phyloP scores from a whole-genome alignment of 1,140 invertebrate species.

The Heliconius melpomene region DNA sequence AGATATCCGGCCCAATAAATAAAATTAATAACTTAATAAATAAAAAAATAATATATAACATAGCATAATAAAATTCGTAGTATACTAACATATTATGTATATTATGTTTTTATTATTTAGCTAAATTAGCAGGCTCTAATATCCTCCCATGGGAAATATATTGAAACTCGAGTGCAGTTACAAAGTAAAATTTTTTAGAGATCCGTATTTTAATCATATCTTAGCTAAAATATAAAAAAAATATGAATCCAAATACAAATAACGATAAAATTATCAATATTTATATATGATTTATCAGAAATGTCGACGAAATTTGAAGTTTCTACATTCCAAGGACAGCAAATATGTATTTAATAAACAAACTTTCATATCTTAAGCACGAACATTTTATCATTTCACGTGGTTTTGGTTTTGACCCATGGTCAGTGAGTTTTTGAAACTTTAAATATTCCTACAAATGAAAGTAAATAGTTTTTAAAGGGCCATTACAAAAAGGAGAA shows the following conservation, averaged over 20 bases:
- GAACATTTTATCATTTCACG: neutral
- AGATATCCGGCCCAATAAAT: too few species aligned
- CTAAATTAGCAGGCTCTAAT: slow-evolving; percentile 41
- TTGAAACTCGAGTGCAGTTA: slow-evolving; percentile 60
- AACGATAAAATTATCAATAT: neutral
- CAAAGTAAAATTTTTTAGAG: slow-evolving; percentile 40
- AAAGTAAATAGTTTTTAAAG: too few species aligned
- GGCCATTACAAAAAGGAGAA: too few species aligned
- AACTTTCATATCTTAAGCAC: neutral
- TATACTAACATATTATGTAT: neutral
- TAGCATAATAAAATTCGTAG: neutral
- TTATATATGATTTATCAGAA: neutral
- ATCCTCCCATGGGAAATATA: slow-evolving; percentile 69
- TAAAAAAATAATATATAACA: too few species aligned
- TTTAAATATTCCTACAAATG: neutral
- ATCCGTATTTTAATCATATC: slow-evolving; percentile 30
- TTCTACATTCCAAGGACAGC: neutral
- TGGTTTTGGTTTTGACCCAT: neutral
- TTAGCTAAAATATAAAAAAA: neutral
- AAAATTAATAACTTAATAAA: too few species aligned
- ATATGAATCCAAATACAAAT: neutral
- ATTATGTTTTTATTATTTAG: slow-evolving; percentile 38
- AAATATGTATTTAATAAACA: slow-evolving; percentile 6
- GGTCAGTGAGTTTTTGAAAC: neutral
- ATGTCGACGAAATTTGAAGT: neutral